These are phyloP conservation scores for Himantopus leucocephalus DNA, from an alignment of 2,113 vertebrate genomes.

Conservation along the genomic window DNA sequence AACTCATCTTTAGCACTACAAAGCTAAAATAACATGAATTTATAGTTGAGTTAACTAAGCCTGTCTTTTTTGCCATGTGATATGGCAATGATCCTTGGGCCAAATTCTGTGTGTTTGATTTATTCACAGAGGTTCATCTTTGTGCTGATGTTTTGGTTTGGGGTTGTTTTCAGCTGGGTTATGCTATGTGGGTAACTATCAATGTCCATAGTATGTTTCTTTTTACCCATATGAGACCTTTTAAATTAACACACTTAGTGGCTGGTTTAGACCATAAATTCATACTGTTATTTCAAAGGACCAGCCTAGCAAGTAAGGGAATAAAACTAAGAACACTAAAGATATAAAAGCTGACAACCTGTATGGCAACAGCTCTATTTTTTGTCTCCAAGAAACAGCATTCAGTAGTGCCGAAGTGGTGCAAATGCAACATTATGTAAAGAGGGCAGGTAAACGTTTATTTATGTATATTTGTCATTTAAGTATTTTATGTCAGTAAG, in stretches of 20 bases:
- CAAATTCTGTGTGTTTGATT: not conserved
- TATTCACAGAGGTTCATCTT: not conserved
- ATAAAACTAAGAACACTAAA: not conserved
- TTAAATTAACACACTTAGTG: not conserved
- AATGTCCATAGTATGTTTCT: not conserved
- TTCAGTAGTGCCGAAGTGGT: not conserved
- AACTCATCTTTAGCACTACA: not conserved
- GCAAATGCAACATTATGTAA: not conserved
- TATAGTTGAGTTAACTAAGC: not conserved
- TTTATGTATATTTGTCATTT: not conserved
- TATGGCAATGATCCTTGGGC: not conserved
- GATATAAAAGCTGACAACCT: not conserved
- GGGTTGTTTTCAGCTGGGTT: not conserved
- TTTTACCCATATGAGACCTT: not conserved
- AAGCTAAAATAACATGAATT: not conserved
- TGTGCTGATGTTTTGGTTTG: not conserved
- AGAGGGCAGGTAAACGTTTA: not conserved
- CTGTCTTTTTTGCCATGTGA: not conserved
- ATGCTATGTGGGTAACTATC: not conserved
- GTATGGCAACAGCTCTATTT: not conserved
- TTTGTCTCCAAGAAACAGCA: not conserved
- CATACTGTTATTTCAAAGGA: not conserved
- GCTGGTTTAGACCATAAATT: not conserved
- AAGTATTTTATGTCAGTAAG: not conserved
- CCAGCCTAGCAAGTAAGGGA: not conserved